Evolutionary conservation across 2,888 invertebrate species (phyloP), one percentile per base, ranked within the genome.

Genomic region (Eulithis testata): DNA sequence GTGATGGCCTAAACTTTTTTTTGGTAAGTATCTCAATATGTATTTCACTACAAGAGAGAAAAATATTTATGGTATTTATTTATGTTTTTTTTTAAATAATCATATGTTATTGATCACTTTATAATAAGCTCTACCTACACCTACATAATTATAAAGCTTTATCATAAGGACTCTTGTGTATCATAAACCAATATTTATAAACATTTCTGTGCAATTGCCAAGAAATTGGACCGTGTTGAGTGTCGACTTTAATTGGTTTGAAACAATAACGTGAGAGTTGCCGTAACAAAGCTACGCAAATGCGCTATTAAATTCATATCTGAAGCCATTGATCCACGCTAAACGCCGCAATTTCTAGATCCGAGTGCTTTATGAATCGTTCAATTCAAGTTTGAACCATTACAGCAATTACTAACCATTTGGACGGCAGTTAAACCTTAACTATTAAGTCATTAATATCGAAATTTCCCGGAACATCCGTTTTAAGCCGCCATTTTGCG

Each of bases 371-470:
- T 63, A n/a, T n/a, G 68, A 78, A 79, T 77, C 76, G 65, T 75
- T 74, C 76, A 79, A 84, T 83, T 79, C 81, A 70, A 69, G 65
- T 69, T 63, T 50, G 36, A 66, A 76, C 76, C 77, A 84, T 89
- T 86, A 84, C 78, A 79, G 72, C 85, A 85, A 87, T 89, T 88
- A 86, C 83, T 85, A 83, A 82, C 82, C 82, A 87, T 85, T 81
- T 76, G 79, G 79, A 79, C 82, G 82, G 83, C 82, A 81, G 81
- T 86, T 84, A 82, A 88, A 89, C 85, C 88, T 86, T 80, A 85
- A 87, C 88, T 87, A 88, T 87, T 88, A 85, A 84, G 85, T 83
- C 87, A 87, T 89, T 89, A 86, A 88, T 88, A 83, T 82, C 64
- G 80, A 79, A 83, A 83, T 77, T 87, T 86, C 86, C 76, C 72